A percentile compares a stretch with the other conserved stretches of the same genome.
phyloP scores from a whole-genome alignment of 2,888 invertebrate species.

The Agrochola circellaris region DNA sequence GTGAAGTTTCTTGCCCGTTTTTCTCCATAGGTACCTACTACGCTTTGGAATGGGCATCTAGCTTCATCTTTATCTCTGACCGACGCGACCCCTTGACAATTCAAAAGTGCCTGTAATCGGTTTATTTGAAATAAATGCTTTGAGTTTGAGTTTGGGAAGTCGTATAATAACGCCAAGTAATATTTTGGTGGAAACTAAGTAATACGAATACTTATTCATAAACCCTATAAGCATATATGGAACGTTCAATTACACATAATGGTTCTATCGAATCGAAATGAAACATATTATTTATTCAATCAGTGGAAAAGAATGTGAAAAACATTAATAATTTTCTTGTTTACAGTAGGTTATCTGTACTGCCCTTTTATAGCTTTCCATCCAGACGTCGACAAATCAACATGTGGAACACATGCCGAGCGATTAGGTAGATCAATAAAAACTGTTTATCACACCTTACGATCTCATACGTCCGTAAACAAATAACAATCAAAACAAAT shows the following conservation, averaged over 20 bases:
- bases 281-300: conserved; percentile 11
- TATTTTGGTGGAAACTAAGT: conserved; percentile 1
- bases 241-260: background rate
- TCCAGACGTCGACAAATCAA: conserved; percentile 44
- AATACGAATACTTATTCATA: background rate
- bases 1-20: too few relatives aligned
- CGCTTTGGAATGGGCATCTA: too few relatives aligned
- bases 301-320: conserved; percentile 37
- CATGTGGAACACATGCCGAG: conserved; percentile 64
- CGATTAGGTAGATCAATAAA: conserved; percentile 67
- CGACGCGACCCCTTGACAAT: too few relatives aligned
- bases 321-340: conserved; percentile 45
- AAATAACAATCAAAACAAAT: conserved; percentile 22
- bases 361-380: conserved; percentile 55
- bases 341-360: conserved; percentile 40
- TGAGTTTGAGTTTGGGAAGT: too few relatives aligned
- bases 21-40: too few relatives aligned
- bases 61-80: too few relatives aligned
- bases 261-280: background rate
- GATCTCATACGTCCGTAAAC: conserved; percentile 52
- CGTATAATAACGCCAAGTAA: background rate
- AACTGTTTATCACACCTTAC: conserved; percentile 69
- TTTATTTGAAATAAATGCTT: too few relatives aligned
- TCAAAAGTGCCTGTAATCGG: too few relatives aligned
- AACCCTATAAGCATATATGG: background rate